Evolutionary conservation across 2,113 vertebrate species (phyloP).

Genomic region (Hippocampus abdominalis): DNA sequence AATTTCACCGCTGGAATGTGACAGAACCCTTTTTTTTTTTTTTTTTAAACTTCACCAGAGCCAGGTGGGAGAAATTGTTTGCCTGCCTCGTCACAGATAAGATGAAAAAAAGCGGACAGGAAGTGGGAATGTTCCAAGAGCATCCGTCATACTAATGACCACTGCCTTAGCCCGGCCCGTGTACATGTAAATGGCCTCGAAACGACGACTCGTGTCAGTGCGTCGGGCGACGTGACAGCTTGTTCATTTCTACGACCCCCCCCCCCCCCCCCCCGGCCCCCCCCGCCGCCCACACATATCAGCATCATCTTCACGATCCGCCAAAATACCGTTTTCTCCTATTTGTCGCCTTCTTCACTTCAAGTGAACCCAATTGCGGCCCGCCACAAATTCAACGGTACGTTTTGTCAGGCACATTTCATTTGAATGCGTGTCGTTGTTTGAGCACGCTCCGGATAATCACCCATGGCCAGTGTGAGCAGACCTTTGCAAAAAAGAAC

Average conservation of each 20-base stretch:
- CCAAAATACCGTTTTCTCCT: neutral
- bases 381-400: neutral
- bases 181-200: slow-evolving; percentile 44
- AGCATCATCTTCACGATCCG: neutral
- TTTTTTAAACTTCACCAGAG: slow-evolving; percentile 19
- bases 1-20: slow-evolving; percentile 20
- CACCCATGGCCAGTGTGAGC: slow-evolving; percentile 15
- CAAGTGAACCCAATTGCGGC: neutral
- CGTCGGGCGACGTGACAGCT: slow-evolving; percentile 25
- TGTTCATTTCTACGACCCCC: slow-evolving; percentile 33
- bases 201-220: slow-evolving; percentile 37
- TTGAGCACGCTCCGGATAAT: neutral
- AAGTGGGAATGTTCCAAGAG: slow-evolving; percentile 29
- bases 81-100: slow-evolving; percentile 39
- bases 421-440: slow-evolving; percentile 7
- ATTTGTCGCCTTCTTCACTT: neutral
- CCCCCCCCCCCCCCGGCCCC: neutral
- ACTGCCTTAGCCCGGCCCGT: neutral
- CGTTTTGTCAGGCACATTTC: slow-evolving; percentile 1
- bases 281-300: slow-evolving; percentile 3
- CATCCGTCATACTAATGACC: slow-evolving; percentile 4
- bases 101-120: slow-evolving; percentile 39
- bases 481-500: slow-evolving; percentile 18
- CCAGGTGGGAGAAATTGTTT: slow-evolving; percentile 39
- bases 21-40: slow-evolving; percentile 24